A percentile compares a stretch with the other conserved stretches of the same genome.
phyloP scores from a whole-genome alignment of 2,888 invertebrate genomes.

The Cecidostiba fungosa region DNA sequence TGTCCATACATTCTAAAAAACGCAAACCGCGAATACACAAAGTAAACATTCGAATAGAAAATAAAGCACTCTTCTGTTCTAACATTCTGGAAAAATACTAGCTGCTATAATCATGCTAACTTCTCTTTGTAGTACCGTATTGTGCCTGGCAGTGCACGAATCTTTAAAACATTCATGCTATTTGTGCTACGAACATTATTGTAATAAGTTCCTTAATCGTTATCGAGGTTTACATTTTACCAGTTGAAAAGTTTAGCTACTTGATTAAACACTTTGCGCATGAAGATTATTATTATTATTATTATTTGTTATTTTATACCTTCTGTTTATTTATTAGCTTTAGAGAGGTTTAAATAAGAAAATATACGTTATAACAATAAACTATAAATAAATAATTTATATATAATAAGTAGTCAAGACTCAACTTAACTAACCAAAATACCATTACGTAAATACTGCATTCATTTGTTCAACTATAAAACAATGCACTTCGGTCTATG shows the following conservation, averaged over 20 bases:
- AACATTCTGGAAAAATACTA: slow-evolving; percentile 39
- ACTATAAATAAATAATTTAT: neutral
- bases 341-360: no score
- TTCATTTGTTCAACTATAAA: neutral
- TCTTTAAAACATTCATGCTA: neutral
- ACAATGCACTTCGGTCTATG: neutral
- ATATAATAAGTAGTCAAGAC: neutral
- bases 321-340: neutral
- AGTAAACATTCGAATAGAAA: slow-evolving; percentile 23
- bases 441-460: neutral
- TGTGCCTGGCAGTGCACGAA: slow-evolving; percentile 10
- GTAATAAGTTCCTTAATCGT: neutral
- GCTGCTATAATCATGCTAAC: slow-evolving; percentile 15
- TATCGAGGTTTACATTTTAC: neutral
- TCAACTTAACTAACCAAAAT: no score
- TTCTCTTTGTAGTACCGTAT: slow-evolving; percentile 1
- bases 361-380: neutral
- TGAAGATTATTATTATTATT: no score
- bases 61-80: slow-evolving; percentile 12
- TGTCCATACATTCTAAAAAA: slow-evolving; percentile 63
- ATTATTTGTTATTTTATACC: neutral
- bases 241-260: neutral
- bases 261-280: neutral
- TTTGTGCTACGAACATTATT: neutral
- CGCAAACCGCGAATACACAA: slow-evolving; percentile 8